Evolutionary conservation across 2,797 vertebrate genomes (phyloP).

Genomic region (Peromyscus aztecus): DNA sequence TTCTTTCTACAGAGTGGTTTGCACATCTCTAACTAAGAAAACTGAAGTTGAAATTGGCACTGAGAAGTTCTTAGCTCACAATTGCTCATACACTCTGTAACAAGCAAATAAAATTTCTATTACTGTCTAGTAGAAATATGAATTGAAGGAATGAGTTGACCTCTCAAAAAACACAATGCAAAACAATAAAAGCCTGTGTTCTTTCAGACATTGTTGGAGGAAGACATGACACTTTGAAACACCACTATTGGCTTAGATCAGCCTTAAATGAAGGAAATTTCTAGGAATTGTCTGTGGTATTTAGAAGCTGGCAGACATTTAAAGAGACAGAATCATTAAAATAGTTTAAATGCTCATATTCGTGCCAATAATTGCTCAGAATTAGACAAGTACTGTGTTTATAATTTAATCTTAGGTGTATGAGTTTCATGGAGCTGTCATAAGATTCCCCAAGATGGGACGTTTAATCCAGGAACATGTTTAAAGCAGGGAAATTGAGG

Average conservation of each 20-base stretch:
- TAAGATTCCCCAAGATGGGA: background rate
- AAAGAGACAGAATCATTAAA: conserved; percentile 3
- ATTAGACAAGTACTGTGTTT: background rate
- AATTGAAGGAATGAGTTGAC: conserved; percentile 65
- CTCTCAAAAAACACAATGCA: background rate
- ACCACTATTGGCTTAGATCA: background rate
- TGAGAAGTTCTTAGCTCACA: background rate
- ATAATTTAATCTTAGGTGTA: background rate
- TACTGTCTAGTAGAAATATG: background rate
- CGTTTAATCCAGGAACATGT: background rate
- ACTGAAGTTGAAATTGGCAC: background rate
- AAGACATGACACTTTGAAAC: background rate
- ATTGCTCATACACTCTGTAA: background rate
- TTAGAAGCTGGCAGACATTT: background rate
- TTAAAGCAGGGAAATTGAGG: background rate
- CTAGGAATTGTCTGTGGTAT: background rate
- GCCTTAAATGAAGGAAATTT: background rate
- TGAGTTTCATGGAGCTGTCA: background rate
- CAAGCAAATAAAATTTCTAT: conserved; percentile 25
- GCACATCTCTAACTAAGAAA: background rate
- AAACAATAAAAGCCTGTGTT: background rate
- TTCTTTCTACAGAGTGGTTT: background rate
- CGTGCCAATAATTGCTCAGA: background rate
- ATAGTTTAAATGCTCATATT: conserved; percentile 21
- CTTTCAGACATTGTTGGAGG: conserved; percentile 12